These are phyloP conservation scores for Conus canariensis DNA, from an alignment of 2,888 invertebrate genomes.

Conservation along the genomic window DNA sequence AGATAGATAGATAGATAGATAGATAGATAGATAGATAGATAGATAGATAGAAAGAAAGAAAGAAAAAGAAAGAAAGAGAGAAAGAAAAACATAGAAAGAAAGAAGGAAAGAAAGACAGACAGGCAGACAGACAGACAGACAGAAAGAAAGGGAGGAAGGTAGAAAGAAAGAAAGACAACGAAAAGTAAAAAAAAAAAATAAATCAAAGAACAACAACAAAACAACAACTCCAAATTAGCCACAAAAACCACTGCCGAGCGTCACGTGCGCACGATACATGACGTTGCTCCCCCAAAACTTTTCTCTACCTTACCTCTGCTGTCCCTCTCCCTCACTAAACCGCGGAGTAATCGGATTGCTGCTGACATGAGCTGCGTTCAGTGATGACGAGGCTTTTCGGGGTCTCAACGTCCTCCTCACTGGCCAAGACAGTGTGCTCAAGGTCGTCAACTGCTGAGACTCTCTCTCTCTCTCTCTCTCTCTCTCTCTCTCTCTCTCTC, in stretches of 20 bases:
- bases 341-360: too few relatives aligned
- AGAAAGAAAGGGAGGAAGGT: not conserved
- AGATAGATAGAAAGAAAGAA: not conserved
- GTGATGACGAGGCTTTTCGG: too few relatives aligned
- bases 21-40: not conserved
- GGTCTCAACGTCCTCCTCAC: too few relatives aligned
- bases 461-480: not conserved
- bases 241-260: too few relatives aligned
- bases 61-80: not conserved
- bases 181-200: too few relatives aligned
- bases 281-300: too few relatives aligned
- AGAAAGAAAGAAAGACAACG: not conserved
- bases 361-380: too few relatives aligned
- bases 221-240: too few relatives aligned
- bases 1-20: not conserved
- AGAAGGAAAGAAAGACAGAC: not conserved
- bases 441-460: too few relatives aligned
- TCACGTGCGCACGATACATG: too few relatives aligned
- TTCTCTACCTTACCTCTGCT: not conserved
- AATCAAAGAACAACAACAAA: too few relatives aligned
- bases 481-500: not conserved
- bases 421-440: too few relatives aligned
- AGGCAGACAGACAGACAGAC: not conserved
- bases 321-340: not conserved
- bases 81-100: slow-evolving; percentile 1